Evolutionary conservation across 1,140 invertebrate species (phyloP), one percentile per base, ranked within the genome.

Genomic region (Zaprionus taronus): DNA sequence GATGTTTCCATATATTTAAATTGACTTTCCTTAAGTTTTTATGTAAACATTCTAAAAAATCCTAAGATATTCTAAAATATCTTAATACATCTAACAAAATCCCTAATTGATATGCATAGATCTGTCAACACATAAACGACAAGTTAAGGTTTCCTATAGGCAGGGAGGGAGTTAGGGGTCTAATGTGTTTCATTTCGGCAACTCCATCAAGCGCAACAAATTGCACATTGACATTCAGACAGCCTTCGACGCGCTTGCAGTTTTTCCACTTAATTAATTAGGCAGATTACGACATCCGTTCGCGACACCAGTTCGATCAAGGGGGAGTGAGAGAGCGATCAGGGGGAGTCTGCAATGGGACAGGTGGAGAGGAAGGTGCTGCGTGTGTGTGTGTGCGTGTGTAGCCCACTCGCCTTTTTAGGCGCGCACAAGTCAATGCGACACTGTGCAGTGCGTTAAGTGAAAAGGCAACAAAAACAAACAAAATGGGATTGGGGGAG

Each of bases 211-310:
- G 81, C 22, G 72, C 71, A 81, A 89, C 85, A 89, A 89, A 89
- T 89, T 90, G 85, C 79, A 79, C 81, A 87, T 85, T 89, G 85
- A 89, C 85, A 89, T 90, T 89, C 85, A 81, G 69, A 80, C 79
- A 90, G 79, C 78, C 57, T 53, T 63, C 38, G 70, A 57, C 62
- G 61, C 71, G 84, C 73, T 79, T 81, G 70, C 67, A 85, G 62
- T 71, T 84, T 89, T 90, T 89, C 76, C 79, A 85, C 85, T 75
- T 82, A 89, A 89, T 89, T 89, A 89, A 89, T 89, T 89, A 84
- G 84, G 80, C 79, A 79, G 79, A 74, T 89, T 89, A 79, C 85
- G 77, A 90, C 85, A 89, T 90, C 81, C 85, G 85, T 74, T 47
- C 63, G 69, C 56, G 41, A 47, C 41, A 24, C 47, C 20, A 51